These are phyloP conservation scores for Platyscapa corneri DNA, from an alignment of 1,140 invertebrate genomes.

Conservation along the genomic window DNA sequence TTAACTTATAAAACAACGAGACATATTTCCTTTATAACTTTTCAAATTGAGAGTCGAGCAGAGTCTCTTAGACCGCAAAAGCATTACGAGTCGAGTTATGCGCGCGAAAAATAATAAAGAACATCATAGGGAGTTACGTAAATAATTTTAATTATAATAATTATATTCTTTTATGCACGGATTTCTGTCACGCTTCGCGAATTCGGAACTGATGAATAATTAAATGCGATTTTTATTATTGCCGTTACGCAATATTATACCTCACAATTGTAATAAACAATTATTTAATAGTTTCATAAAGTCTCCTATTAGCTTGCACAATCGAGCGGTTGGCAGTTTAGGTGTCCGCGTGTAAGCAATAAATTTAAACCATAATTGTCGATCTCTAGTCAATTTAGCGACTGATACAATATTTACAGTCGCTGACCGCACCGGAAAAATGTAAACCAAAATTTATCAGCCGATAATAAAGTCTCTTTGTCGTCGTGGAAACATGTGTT, in stretches of 20 bases:
- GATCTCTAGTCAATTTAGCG: too few relatives aligned
- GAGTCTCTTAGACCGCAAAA: neutral
- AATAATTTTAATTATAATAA: slow-evolving; percentile 19
- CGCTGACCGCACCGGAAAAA: neutral
- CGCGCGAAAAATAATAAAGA: neutral
- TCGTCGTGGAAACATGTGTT: neutral
- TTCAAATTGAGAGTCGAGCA: neutral
- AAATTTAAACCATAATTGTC: neutral
- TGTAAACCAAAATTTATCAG: neutral
- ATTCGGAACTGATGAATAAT: neutral
- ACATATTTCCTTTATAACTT: neutral
- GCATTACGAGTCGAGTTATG: neutral
- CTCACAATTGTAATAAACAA: neutral
- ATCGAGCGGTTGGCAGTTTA: neutral
- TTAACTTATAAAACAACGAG: neutral
- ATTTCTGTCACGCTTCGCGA: neutral
- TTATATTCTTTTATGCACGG: neutral
- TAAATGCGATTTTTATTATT: neutral
- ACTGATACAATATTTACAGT: neutral
- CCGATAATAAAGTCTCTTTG: neutral
- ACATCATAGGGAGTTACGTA: neutral
- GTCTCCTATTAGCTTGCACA: neutral
- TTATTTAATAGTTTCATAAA: neutral
- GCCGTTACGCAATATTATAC: neutral
- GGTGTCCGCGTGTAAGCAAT: neutral